phyloP scores from a whole-genome alignment of 2,797 vertebrate species.

The Characodon lateralis region DNA sequence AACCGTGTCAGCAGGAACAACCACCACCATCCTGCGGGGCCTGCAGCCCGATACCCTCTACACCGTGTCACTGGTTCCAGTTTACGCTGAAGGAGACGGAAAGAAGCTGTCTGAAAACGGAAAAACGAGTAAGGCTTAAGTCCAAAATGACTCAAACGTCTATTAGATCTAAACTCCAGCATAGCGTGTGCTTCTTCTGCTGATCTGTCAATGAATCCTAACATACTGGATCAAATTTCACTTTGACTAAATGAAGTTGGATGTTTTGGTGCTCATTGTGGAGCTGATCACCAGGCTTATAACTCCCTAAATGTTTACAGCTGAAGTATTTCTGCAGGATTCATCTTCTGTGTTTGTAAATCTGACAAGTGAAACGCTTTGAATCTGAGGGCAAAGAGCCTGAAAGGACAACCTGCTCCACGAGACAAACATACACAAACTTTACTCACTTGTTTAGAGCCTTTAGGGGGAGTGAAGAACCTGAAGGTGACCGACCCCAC shows the following conservation, averaged over 20 bases:
- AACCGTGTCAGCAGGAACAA: conserved; percentile 87
- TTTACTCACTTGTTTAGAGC: conserved; percentile 64
- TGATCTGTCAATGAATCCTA: too few relatives aligned
- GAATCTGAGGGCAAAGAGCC: neutral
- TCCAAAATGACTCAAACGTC: neutral
- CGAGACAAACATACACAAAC: too few relatives aligned
- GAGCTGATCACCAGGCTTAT: too few relatives aligned
- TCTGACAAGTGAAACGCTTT: neutral
- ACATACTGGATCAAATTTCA: too few relatives aligned
- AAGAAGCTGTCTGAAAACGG: conserved; percentile 87
- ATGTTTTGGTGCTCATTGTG: too few relatives aligned
- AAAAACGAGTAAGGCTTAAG: conserved; percentile 87
- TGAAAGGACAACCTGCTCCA: too few relatives aligned
- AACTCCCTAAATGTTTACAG: too few relatives aligned
- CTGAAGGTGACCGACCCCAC: conserved; percentile 90
- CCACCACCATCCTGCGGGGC: conserved; percentile 84
- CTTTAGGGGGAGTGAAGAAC: conserved; percentile 90
- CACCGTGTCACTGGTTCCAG: conserved; percentile 88
- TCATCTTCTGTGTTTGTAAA: conserved; percentile 43
- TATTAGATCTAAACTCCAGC: too few relatives aligned
- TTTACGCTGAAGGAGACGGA: conserved; percentile 89
- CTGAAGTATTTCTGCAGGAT: too few relatives aligned
- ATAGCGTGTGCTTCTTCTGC: too few relatives aligned
- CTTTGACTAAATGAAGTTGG: too few relatives aligned
- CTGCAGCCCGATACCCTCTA: conserved; percentile 92